Percentiles rank a stretch among this genome's conserved stretches.
Conservation (phyloP, 2,113 vertebrate genomes). For the Chrysemys picta region DNA sequence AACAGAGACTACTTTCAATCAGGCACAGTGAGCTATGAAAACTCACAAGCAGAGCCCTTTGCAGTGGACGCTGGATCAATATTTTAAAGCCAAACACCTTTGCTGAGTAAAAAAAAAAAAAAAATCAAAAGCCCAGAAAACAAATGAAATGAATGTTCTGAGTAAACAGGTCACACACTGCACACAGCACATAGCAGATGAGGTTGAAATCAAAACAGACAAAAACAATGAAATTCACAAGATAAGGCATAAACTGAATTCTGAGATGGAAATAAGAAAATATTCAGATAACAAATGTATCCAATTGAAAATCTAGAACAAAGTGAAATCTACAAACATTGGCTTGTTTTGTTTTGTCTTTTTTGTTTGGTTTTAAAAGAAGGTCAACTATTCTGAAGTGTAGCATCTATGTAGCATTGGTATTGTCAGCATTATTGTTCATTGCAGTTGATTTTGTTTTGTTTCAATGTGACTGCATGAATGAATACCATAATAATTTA, state of each 20-base stretch:
- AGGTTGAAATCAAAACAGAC: background rate
- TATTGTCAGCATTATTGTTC: background rate
- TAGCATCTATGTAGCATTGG: background rate
- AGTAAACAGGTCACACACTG: constrained; percentile 47
- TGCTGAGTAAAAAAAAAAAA: constrained; percentile 19
- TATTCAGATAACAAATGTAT: constrained; percentile 43
- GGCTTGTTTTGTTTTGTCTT: constrained; percentile 28
- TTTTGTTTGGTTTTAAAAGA: constrained; percentile 13
- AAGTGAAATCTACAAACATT: constrained; percentile 50
- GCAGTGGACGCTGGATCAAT: constrained; percentile 12
- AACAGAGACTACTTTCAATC: constrained; percentile 24
- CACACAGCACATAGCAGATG: background rate
- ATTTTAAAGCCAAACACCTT: constrained; percentile 32
- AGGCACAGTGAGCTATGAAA: constrained; percentile 20
- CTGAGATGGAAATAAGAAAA: constrained; percentile 53
- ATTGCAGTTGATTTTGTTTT: background rate
- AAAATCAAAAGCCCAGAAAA: background rate
- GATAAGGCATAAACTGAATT: constrained; percentile 4
- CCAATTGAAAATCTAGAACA: constrained; percentile 51
- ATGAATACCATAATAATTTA: background rate
- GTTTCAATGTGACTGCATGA: constrained; percentile 15
- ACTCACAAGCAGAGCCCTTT: background rate
- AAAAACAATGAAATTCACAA: background rate
- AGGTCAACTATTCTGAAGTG: constrained; percentile 16
- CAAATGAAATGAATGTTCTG: background rate